These are phyloP conservation scores for Ctenoplectra terminalis DNA, from an alignment of 1,140 invertebrate genomes.

Conservation along the genomic window DNA sequence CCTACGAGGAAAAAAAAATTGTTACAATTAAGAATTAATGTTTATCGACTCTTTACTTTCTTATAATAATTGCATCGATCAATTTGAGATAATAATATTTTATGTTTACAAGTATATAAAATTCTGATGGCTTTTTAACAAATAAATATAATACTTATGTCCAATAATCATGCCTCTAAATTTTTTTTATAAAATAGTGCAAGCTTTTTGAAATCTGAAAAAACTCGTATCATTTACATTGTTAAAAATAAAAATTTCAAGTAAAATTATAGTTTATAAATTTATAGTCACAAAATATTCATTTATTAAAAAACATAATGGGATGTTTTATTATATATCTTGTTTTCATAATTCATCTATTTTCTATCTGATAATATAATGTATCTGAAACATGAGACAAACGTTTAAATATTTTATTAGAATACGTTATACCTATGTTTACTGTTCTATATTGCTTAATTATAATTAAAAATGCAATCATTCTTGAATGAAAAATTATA, in stretches of 20 bases:
- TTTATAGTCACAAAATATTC: not conserved
- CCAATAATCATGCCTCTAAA: not conserved
- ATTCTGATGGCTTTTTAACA: not conserved
- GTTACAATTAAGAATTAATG: not conserved
- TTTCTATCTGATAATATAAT: not conserved
- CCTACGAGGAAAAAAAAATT: constrained; percentile 38
- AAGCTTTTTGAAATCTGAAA: constrained; percentile 1
- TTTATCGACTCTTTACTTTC: not conserved
- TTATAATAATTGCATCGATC: not conserved
- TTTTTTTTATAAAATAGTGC: not conserved
- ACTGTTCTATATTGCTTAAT: not conserved
- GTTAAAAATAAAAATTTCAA: not conserved
- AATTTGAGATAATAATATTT: not conserved
- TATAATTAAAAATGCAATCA: not conserved
- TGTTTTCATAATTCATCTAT: not conserved
- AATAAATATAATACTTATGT: not conserved
- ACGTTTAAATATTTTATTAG: not conserved
- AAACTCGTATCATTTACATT: not conserved
- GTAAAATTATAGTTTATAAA: not conserved
- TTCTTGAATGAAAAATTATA: constrained; percentile 5
- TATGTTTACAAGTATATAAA: not conserved
- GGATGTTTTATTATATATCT: not conserved
- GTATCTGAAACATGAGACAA: not conserved
- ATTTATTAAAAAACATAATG: not conserved
- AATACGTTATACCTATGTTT: not conserved